A percentile compares a stretch with the other conserved stretches of the same genome.
These are phyloP conservation scores for Arge pagana DNA, from an alignment of 2,888 invertebrate species.

Conservation along the genomic window DNA sequence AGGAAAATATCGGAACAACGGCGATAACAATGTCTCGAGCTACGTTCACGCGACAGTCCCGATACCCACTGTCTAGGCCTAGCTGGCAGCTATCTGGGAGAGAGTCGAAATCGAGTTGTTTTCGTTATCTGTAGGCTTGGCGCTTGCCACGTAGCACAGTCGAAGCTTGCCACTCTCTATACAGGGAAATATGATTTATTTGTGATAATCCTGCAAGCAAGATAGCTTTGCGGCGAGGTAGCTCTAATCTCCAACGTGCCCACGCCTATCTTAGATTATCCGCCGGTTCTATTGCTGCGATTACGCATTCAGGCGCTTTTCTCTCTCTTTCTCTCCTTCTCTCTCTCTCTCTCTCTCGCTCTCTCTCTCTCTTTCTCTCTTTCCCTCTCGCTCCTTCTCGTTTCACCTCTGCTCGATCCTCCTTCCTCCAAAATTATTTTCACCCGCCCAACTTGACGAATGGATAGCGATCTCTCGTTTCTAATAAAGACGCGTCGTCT, in stretches of 20 bases:
- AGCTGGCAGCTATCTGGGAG: too few species aligned
- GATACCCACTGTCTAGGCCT: too few species aligned
- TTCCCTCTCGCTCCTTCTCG: too few species aligned
- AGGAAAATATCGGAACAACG: too few species aligned
- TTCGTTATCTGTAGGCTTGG: conserved; percentile 36
- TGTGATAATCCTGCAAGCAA: conserved; percentile 54
- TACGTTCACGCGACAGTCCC: too few species aligned
- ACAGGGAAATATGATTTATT: conserved; percentile 58
- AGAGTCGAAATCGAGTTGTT: too few species aligned
- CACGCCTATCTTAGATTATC: conserved; percentile 51
- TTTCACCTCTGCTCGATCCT: background rate
- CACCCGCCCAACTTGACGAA: background rate
- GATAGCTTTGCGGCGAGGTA: conserved; percentile 52
- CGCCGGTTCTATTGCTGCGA: conserved; percentile 50
- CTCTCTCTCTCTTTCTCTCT: too few species aligned
- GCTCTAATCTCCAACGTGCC: conserved; percentile 44
- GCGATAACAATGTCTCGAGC: too few species aligned
- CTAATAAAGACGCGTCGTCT: conserved; percentile 56
- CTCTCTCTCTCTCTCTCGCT: too few species aligned
- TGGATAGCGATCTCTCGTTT: conserved; percentile 48
- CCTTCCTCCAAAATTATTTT: too few species aligned
- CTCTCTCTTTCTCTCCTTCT: conserved; percentile 28
- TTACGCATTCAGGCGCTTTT: conserved; percentile 47
- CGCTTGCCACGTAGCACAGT: conserved; percentile 25
- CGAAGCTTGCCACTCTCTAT: conserved; percentile 25